Evolutionary conservation across 2,888 invertebrate species (phyloP).

Genomic region (Platycheirus albimanus): DNA sequence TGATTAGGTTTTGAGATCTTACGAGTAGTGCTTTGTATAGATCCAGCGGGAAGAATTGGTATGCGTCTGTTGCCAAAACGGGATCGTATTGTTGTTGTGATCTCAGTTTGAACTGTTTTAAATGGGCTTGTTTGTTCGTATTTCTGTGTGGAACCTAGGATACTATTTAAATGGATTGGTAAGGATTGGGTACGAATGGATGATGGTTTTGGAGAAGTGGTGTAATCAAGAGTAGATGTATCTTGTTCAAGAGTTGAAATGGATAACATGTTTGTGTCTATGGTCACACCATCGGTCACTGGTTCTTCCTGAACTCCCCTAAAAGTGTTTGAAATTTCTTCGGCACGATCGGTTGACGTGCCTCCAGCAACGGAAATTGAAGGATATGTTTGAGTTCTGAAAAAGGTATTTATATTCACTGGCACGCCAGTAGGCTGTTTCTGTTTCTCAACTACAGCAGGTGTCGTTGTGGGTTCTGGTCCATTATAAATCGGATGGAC

Average conservation of each 20-base stretch:
- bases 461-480: slow-evolving; percentile 60
- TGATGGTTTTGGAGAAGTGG: slow-evolving; percentile 40
- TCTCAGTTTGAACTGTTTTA: slow-evolving; percentile 58
- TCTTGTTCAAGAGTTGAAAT: slow-evolving; percentile 41
- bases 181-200: slow-evolving; percentile 56
- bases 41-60: slow-evolving; percentile 54
- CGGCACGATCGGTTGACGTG: slow-evolving; percentile 50
- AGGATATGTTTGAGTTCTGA: slow-evolving; percentile 57
- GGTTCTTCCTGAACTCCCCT: neutral
- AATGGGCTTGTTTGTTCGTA: slow-evolving; percentile 69
- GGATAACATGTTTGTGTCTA: slow-evolving; percentile 33
- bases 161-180: slow-evolving; percentile 68
- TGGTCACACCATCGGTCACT: slow-evolving; percentile 65
- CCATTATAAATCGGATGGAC: slow-evolving; percentile 73
- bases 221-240: slow-evolving; percentile 32
- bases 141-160: slow-evolving; percentile 72
- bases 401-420: slow-evolving; percentile 34
- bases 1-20: slow-evolving; percentile 4
- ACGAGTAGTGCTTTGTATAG: slow-evolving; percentile 18
- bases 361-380: slow-evolving; percentile 53
- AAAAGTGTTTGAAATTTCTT: slow-evolving; percentile 33
- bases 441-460: slow-evolving; percentile 8
- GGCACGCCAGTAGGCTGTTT: slow-evolving; percentile 28
- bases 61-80: slow-evolving; percentile 66
- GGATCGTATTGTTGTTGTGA: slow-evolving; percentile 65